phyloP scores from a whole-genome alignment of 2,888 invertebrate species.

The Acronicta leporina region DNA sequence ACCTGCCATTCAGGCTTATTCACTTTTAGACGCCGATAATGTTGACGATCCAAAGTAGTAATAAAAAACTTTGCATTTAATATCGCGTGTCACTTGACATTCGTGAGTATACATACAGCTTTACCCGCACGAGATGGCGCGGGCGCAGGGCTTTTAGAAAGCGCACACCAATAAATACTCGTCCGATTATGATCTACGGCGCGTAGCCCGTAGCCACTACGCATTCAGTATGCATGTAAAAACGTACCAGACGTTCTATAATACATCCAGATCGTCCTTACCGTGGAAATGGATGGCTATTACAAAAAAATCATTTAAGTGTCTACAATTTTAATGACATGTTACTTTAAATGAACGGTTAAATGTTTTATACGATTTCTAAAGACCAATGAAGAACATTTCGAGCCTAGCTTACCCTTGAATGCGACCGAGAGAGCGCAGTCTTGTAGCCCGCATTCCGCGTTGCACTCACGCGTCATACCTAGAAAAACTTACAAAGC shows the following conservation, averaged over 20 bases:
- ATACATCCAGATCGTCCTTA: slow-evolving; percentile 12
- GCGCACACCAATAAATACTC: slow-evolving; percentile 86
- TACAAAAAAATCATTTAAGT: not conserved
- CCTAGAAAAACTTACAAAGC: slow-evolving; percentile 74
- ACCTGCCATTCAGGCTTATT: slow-evolving; percentile 68
- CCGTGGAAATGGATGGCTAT: slow-evolving; percentile 12
- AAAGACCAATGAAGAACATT: slow-evolving; percentile 45
- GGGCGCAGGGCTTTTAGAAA: slow-evolving; percentile 74
- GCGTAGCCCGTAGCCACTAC: slow-evolving; percentile 85
- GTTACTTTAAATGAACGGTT: not conserved
- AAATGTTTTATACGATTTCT: slow-evolving; percentile 32
- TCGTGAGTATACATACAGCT: slow-evolving; percentile 73
- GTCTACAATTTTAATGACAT: not conserved
- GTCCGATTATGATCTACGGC: slow-evolving; percentile 88
- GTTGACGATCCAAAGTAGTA: slow-evolving; percentile 65
- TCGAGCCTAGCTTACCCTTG: slow-evolving; percentile 50
- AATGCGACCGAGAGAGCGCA: slow-evolving; percentile 61
- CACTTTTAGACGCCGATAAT: slow-evolving; percentile 57
- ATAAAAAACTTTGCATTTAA: slow-evolving; percentile 65
- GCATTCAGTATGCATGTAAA: slow-evolving; percentile 58
- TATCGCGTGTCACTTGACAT: slow-evolving; percentile 79
- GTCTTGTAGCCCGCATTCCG: slow-evolving; percentile 69
- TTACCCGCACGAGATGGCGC: slow-evolving; percentile 56
- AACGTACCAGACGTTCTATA: slow-evolving; percentile 19
- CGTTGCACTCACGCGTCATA: slow-evolving; percentile 70